Conservation (phyloP, 2,888 invertebrate genomes). For the Lycaena phlaeas region DNA sequence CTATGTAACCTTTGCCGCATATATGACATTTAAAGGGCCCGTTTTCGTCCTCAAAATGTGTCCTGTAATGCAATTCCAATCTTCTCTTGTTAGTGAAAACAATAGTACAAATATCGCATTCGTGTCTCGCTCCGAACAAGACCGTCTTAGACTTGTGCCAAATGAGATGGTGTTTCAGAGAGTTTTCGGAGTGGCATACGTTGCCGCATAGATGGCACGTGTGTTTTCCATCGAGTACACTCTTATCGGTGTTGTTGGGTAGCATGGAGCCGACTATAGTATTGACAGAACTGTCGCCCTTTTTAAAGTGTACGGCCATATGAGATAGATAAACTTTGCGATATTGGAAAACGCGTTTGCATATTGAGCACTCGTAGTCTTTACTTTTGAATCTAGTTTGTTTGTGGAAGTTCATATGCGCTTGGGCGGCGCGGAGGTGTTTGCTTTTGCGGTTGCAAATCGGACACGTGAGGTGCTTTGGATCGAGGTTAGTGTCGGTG, state of each 20-base stretch:
- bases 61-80: conserved; percentile 54
- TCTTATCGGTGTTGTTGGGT: conserved; percentile 29
- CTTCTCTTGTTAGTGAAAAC: conserved; percentile 62
- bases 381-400: conserved; percentile 61
- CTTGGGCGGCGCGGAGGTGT: conserved; percentile 58
- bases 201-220: conserved; percentile 62
- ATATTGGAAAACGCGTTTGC: conserved; percentile 56
- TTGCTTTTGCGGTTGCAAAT: conserved; percentile 61
- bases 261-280: conserved; percentile 39
- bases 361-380: conserved; percentile 64
- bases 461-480: conserved; percentile 48
- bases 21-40: conserved; percentile 64
- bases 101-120: conserved; percentile 59
- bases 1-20: conserved; percentile 68
- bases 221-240: conserved; percentile 37
- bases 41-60: conserved; percentile 65
- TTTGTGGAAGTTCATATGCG: conserved; percentile 63
- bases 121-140: conserved; percentile 51
- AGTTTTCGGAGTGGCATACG: conserved; percentile 52
- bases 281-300: conserved; percentile 52
- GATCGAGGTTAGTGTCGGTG: conserved; percentile 49
- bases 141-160: conserved; percentile 63
- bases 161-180: conserved; percentile 52
- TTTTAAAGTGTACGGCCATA: conserved; percentile 62
- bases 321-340: conserved; percentile 58